Evolutionary conservation across 2,113 vertebrate genomes (phyloP), one percentile per base, ranked within the genome.

Genomic region (Harpagus bidentatus): DNA sequence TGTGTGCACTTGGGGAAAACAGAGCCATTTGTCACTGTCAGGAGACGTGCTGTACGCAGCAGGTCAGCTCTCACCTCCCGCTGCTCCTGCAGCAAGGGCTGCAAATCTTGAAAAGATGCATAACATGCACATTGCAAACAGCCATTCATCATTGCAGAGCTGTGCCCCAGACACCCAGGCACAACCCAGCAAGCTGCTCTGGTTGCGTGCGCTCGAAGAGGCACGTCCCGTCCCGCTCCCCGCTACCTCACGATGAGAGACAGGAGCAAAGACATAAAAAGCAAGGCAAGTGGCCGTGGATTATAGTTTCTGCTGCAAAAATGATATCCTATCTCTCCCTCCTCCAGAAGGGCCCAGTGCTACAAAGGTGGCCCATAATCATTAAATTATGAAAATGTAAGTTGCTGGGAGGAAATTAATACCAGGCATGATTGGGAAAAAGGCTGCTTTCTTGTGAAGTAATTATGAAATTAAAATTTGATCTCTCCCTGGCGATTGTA

Each of bases 401-500:
- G 89, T 97, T 95, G 92, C 97, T 91, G 92, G 92, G 94, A 97
- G 96, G 96, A 98, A 98, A 98, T 98, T 93, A 97, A 96, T 96
- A 94, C 88, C 93, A 98, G 96, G 90, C 91, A 92, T 88, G 87
- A 92, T 95, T 93, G 73, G 95, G 95, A 94, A 96, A 96, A 96
- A 95, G 95, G 95, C 93, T 94, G 94, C 90, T 97, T 98, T 98
- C 97, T 97, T 86, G n/a, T 93, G 96, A 98, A 98, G 97, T 98
- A 97, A 98, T 98, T 98, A 97, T 95, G 95, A 97, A 98, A 97
- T 98, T 97, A 98, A 97, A 98, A 97, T 96, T 95, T 97, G 96
- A 94, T 97, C 94, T 95, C 97, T 98, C 96, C 97, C 97, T 88
- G 83, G 97, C 4, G 86, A 95, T 65, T 77, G 83, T 91, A 83